Percentiles rank a stretch among this genome's conserved stretches.
These are phyloP conservation scores for Pseudomyrmex sp. DNA, from an alignment of 1,140 invertebrate genomes.

Conservation along the genomic window DNA sequence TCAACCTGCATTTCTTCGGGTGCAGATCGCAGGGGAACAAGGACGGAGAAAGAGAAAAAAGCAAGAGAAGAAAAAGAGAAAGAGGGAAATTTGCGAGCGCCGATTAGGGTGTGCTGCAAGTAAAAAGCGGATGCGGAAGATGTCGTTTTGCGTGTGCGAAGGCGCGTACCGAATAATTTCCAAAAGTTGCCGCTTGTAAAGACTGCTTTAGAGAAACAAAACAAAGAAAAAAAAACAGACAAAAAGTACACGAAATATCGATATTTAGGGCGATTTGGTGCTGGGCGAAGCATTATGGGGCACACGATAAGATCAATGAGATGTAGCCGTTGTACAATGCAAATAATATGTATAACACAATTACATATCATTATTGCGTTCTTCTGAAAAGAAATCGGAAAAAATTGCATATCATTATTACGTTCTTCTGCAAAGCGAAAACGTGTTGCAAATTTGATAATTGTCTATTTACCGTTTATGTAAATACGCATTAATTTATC, in stretches of 20 bases:
- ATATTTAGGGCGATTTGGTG: slow-evolving; percentile 71
- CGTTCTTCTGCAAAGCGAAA: no score
- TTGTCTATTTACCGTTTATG: no score
- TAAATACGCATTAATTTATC: no score
- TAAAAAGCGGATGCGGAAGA: slow-evolving; percentile 16
- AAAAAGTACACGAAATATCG: slow-evolving; percentile 53
- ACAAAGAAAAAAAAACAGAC: slow-evolving; percentile 42
- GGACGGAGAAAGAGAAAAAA: slow-evolving; percentile 2
- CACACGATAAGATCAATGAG: slow-evolving; percentile 1
- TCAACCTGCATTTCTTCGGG: slow-evolving; percentile 56
- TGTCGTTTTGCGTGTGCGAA: slow-evolving; percentile 14
- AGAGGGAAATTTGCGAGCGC: slow-evolving; percentile 13
- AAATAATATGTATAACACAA: slow-evolving; percentile 17
- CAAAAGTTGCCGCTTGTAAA: slow-evolving; percentile 76
- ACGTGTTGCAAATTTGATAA: no score
- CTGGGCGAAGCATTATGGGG: slow-evolving; percentile 69
- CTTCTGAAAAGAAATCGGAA: no score
- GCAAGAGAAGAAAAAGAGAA: background rate
- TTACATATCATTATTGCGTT: background rate
- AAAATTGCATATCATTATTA: no score
- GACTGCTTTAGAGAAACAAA: slow-evolving; percentile 79
- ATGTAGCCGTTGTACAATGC: background rate
- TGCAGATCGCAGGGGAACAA: slow-evolving; percentile 30
- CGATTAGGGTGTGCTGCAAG: background rate
- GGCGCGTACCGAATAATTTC: slow-evolving; percentile 62